phyloP scores from a whole-genome alignment of 1,140 invertebrate species.

The Drosophila baimaii region DNA sequence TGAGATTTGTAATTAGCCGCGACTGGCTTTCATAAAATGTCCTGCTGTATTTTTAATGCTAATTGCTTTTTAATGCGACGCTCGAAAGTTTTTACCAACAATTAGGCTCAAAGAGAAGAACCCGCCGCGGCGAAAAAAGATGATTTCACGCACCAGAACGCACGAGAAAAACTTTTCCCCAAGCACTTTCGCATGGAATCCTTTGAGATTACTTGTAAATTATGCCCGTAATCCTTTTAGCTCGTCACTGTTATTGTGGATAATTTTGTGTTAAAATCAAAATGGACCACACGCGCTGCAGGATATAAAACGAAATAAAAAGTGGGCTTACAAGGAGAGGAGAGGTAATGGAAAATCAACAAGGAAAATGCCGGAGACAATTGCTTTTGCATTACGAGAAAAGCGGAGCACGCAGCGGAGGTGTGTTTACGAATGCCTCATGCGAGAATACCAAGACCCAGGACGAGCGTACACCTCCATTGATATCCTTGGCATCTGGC shows the following conservation, averaged over 20 bases:
- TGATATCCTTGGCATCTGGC: slow-evolving; percentile 50
- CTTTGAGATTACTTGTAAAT: slow-evolving; percentile 69
- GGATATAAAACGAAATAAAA: neutral
- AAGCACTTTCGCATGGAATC: slow-evolving; percentile 37
- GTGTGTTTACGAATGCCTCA: slow-evolving; percentile 57
- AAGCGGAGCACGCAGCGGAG: neutral
- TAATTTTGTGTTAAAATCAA: slow-evolving; percentile 81
- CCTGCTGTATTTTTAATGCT: slow-evolving; percentile 64
- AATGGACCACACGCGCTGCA: slow-evolving; percentile 67
- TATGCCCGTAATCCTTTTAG: slow-evolving; percentile 74
- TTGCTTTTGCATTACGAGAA: slow-evolving; percentile 61
- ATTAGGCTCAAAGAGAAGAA: slow-evolving; percentile 38
- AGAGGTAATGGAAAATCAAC: slow-evolving; percentile 36
- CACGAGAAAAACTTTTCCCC: slow-evolving; percentile 18
- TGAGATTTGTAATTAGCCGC: slow-evolving; percentile 69
- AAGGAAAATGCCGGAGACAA: slow-evolving; percentile 66
- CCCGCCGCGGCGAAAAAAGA: slow-evolving; percentile 36
- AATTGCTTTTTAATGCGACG: slow-evolving; percentile 73
- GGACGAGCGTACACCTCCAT: slow-evolving; percentile 10
- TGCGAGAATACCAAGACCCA: slow-evolving; percentile 40
- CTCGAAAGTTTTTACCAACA: slow-evolving; percentile 58
- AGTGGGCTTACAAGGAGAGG: neutral
- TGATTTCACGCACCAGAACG: slow-evolving; percentile 67
- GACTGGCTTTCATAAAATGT: slow-evolving; percentile 44
- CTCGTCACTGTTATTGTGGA: slow-evolving; percentile 76